Evolutionary conservation across 2,797 vertebrate genomes (phyloP), one percentile per base, ranked within the genome.

Genomic region (Cichlasoma orientale): DNA sequence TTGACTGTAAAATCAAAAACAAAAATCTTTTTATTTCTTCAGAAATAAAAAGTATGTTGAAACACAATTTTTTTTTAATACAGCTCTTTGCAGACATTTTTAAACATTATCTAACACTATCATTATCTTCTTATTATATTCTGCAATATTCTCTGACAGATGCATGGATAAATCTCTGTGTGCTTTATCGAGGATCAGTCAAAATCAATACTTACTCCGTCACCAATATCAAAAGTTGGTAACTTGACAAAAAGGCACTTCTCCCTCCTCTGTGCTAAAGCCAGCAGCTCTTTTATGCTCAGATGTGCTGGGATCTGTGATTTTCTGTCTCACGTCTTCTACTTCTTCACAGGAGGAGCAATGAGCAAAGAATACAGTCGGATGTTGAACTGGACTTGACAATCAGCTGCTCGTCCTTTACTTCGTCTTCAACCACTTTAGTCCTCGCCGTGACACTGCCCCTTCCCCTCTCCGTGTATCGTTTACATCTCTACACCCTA

Each of bases 381-480:
- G 82, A 88, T 82, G 73, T 90, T 90, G 74, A 84, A 87, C 77
- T 93, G 85, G 75, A 88, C 58, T 80, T 85, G 41, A 44, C 18
- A 14, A 69, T 79, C 84, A 79, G 57, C 70, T 69, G 63, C 52
- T 86, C 52, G 36, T 90, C 77, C 81, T 72, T 74, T 56, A 83
- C 87, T 88, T 78, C 19, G 79, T 88, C 72, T 69, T 90, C 74
- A 81, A 78, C 86, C 82, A 79, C 88, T 81, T 87, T 75, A 59
- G 74, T 86, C 85, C 78, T 82, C 18, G 72, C 69, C 5, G 61
- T 88, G 82, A 83, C 90, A 82, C 88, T 75, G 83, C 81, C 79
- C 81, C 82, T 78, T 82, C 72, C 75, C 55, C 77, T 82, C 86
- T 79, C 78, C 75, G 59, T 90, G 90, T 92, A 91, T 94, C 91